Evolutionary conservation across 2,113 vertebrate genomes (phyloP).

Genomic region (Syngnathus floridae): DNA sequence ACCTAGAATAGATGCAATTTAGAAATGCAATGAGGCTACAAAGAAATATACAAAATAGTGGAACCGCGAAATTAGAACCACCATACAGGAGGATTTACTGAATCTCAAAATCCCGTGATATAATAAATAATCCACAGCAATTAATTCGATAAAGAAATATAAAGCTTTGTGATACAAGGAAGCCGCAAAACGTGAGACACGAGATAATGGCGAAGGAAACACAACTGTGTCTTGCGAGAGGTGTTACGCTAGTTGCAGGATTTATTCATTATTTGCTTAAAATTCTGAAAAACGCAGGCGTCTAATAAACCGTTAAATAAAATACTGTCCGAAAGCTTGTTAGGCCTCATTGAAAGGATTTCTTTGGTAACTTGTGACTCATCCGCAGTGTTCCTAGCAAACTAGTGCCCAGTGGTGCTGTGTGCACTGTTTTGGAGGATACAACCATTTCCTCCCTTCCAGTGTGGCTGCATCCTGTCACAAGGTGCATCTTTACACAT

Average conservation of each 20-base stretch:
- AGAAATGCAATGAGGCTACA: no score
- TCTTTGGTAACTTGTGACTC: neutral
- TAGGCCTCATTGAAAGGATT: neutral
- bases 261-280: constrained; percentile 53
- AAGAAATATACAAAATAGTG: no score
- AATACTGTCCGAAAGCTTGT: neutral
- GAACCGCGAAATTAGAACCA: no score
- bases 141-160: neutral
- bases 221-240: constrained; percentile 13
- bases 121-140: neutral
- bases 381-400: constrained; percentile 4
- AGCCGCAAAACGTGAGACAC: neutral
- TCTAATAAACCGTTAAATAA: constrained; percentile 26
- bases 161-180: neutral
- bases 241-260: constrained; percentile 28
- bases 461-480: constrained; percentile 67
- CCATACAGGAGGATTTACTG: no score
- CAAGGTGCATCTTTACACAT: constrained; percentile 51
- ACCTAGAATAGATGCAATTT: no score
- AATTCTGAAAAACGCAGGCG: constrained; percentile 30
- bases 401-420: constrained; percentile 18
- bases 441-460: constrained; percentile 59
- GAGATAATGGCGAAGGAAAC: neutral
- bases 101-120: neutral
- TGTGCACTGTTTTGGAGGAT: constrained; percentile 47